Evolutionary conservation across 2,797 vertebrate species (phyloP).

Genomic region (Crotalus adamanteus): DNA sequence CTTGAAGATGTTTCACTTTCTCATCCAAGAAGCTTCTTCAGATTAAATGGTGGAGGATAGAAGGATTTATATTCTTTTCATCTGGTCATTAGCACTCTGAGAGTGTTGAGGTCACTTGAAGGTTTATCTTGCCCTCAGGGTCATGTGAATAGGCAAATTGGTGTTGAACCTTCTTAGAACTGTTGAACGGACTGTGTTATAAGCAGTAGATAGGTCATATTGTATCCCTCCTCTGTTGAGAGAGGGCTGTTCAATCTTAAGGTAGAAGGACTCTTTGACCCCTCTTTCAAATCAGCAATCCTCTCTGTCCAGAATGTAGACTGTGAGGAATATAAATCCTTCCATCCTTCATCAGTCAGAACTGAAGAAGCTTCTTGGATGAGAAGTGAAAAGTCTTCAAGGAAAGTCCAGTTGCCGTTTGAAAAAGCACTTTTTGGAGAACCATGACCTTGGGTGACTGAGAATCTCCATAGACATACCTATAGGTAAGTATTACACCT

Average conservation of each 20-base stretch:
- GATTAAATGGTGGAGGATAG: not conserved
- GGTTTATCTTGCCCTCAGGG: not conserved
- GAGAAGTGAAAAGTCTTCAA: not conserved
- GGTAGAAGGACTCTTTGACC: too few relatives aligned
- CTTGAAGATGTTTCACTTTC: not conserved
- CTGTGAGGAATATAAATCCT: not conserved
- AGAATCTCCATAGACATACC: not conserved
- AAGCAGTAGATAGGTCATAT: not conserved
- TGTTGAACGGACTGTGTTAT: not conserved
- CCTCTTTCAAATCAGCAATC: not conserved
- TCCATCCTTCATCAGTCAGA: not conserved
- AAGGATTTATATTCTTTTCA: not conserved
- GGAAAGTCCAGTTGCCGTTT: not conserved
- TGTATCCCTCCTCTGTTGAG: not conserved
- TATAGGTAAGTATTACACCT: not conserved
- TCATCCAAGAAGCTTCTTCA: not conserved
- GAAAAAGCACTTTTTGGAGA: not conserved
- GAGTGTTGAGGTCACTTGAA: not conserved
- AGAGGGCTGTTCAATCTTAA: not conserved
- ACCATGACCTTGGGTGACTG: not conserved
- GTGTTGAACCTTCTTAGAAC: not conserved
- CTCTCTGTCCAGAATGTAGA: not conserved
- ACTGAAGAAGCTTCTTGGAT: not conserved
- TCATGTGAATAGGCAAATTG: not conserved
- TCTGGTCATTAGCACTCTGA: not conserved